Evolutionary conservation across 2,797 vertebrate species (phyloP).

Genomic region (Ctenopoma kingsleyae): DNA sequence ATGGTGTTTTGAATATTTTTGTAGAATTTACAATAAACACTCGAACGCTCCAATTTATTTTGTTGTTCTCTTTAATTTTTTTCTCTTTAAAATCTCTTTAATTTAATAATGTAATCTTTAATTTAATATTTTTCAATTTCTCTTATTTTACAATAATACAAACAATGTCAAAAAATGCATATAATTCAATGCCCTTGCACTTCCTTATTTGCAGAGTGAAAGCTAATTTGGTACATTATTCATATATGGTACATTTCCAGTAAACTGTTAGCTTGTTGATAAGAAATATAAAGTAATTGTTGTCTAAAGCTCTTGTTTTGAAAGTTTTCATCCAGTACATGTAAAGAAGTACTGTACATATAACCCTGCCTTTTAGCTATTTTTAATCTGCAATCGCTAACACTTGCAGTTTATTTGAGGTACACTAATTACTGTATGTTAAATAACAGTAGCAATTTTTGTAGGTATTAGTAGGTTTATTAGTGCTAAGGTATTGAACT

Average conservation of each 20-base stretch:
- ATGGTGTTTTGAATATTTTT: background rate
- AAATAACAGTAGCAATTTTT: too few relatives aligned
- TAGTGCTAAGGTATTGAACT: background rate
- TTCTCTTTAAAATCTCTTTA: too few relatives aligned
- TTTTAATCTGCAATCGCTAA: background rate
- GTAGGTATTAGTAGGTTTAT: background rate
- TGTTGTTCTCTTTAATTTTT: background rate
- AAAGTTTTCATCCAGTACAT: background rate
- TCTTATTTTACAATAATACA: background rate
- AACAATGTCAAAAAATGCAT: too few relatives aligned
- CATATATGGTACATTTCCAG: background rate
- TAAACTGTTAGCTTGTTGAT: background rate
- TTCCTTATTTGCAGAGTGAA: conserved; percentile 1
- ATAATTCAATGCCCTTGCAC: background rate
- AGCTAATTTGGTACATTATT: background rate
- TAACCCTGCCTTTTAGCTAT: background rate
- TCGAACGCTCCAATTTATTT: background rate
- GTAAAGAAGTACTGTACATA: background rate
- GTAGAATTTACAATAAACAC: background rate
- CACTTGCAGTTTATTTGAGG: background rate
- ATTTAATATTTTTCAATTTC: background rate
- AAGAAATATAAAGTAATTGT: background rate
- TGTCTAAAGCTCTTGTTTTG: background rate
- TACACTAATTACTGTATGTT: background rate
- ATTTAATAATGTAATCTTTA: too few relatives aligned